A percentile compares a stretch with the other conserved stretches of the same genome.
Evolutionary conservation across 2,113 vertebrate genomes (phyloP).

Genomic region (Callocephalon fimbriatum): DNA sequence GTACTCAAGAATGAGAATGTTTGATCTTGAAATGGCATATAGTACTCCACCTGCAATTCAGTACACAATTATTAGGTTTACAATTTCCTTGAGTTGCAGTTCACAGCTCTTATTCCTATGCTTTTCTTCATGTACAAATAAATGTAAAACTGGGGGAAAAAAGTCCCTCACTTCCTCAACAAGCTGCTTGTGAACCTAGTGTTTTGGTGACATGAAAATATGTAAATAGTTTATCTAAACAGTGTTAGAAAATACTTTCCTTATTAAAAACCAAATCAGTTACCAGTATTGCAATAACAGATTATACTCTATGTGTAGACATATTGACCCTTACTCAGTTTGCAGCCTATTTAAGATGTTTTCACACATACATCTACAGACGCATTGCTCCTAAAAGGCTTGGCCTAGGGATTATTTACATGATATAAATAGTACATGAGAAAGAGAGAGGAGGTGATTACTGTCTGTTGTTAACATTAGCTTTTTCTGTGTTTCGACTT

Average conservation of each 20-base stretch:
- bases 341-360: not conserved
- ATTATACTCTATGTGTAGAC: not conserved
- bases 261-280: not conserved
- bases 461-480: not conserved
- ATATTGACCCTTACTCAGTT: not conserved
- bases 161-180: not conserved
- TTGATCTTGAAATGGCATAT: not conserved
- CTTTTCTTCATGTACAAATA: not conserved
- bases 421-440: not conserved
- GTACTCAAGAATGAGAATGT: not conserved
- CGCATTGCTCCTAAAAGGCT: not conserved
- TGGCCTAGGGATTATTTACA: not conserved
- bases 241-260: not conserved
- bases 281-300: not conserved
- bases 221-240: not conserved
- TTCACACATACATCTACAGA: not conserved
- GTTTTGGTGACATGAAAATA: not conserved
- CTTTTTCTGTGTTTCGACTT: not conserved
- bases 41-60: not conserved
- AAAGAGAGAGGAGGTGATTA: not conserved
- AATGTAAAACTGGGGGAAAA: accelerated
- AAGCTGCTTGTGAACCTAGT: not conserved
- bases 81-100: not conserved
- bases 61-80: not conserved
- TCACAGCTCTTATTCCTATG: not conserved